Conservation (phyloP, 2,888 invertebrate species). For the Macaria notata region DNA sequence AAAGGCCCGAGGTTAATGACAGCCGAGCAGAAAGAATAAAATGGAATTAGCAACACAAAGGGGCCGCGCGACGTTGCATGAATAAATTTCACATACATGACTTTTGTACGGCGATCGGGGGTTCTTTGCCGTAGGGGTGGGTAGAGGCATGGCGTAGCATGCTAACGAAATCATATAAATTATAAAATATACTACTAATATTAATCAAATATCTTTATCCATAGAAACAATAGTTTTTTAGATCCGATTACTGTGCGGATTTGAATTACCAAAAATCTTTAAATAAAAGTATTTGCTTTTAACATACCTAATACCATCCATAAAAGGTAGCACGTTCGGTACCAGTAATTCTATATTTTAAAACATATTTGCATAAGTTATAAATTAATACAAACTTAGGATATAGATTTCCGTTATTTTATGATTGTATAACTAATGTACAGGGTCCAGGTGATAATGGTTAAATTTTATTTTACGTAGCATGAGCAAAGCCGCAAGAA, state of each 20-base stretch:
- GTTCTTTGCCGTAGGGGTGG: conserved; percentile 2
- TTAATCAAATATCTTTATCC: background rate
- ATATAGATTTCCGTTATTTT: no score
- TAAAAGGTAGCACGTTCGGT: background rate
- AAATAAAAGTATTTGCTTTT: background rate
- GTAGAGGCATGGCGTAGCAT: background rate
- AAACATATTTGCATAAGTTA: no score
- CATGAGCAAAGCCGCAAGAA: background rate
- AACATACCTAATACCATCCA: background rate
- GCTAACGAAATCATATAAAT: background rate
- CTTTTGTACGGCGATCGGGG: conserved; percentile 43
- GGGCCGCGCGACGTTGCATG: conserved; percentile 48
- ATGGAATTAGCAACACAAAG: conserved; percentile 69
- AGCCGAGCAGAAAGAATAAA: conserved; percentile 56
- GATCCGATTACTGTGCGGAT: background rate
- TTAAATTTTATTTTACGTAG: background rate
- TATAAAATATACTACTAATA: background rate
- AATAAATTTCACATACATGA: conserved; percentile 61
- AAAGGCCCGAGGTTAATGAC: conserved; percentile 29
- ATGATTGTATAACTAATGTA: no score
- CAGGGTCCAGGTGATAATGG: no score
- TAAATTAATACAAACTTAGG: no score
- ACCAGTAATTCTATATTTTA: no score
- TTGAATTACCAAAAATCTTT: background rate
- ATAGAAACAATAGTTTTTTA: background rate